Conservation (phyloP, 2,113 vertebrate species). For the Eurypyga helias region DNA sequence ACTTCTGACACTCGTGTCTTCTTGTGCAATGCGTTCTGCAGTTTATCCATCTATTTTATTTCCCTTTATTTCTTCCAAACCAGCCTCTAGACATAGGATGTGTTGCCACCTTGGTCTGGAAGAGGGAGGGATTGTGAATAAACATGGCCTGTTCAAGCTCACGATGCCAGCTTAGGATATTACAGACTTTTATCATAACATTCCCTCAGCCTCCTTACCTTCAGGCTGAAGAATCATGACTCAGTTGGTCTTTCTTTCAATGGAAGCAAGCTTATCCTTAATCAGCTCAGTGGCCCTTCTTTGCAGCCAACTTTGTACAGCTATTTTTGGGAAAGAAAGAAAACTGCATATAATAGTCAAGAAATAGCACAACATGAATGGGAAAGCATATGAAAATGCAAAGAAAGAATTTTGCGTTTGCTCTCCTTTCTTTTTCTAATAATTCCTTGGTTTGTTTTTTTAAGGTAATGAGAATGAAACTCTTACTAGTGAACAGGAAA, state of each 20-base stretch:
- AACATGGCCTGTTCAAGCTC: not conserved
- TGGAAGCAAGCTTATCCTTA: not conserved
- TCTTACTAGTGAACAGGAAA: not conserved
- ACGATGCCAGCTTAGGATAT: not conserved
- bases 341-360: not conserved
- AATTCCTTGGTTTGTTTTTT: not conserved
- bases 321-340: not conserved
- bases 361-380: not conserved
- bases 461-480: not conserved
- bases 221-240: not conserved
- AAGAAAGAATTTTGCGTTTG: not conserved
- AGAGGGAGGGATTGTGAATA: not conserved
- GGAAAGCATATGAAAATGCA: not conserved
- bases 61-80: not conserved
- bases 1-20: fast-evolving
- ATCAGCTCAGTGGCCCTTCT: not conserved
- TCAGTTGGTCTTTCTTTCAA: not conserved
- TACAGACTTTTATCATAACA: not conserved
- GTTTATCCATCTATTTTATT: not conserved
- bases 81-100: not conserved
- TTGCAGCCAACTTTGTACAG: not conserved
- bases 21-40: not conserved
- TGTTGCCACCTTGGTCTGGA: not conserved
- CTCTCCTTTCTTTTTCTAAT: not conserved
- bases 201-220: not conserved